Conservation (phyloP, 2,888 invertebrate genomes). For the Amphiduros pacificus region DNA sequence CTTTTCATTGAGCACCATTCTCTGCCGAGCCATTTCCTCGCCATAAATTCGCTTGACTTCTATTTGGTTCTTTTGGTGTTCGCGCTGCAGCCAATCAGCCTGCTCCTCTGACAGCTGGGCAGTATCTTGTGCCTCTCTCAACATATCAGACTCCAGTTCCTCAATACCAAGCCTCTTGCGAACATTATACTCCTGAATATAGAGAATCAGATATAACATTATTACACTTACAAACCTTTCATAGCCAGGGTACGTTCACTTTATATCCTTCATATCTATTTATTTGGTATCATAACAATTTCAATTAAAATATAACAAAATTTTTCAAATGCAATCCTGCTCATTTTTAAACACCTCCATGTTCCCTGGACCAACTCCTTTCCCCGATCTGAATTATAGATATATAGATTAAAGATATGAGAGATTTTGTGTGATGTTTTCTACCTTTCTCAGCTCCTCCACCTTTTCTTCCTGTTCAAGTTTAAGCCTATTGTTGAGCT, state of each 20-base stretch:
- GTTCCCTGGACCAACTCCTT: too few species aligned
- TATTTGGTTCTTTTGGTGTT: constrained; percentile 31
- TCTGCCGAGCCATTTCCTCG: constrained; percentile 53
- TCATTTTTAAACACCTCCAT: too few species aligned
- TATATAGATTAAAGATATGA: too few species aligned
- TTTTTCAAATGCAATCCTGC: too few species aligned
- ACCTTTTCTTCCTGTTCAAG: constrained; percentile 55
- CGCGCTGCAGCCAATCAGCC: constrained; percentile 51
- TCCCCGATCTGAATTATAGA: too few species aligned
- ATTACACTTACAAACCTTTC: too few species aligned
- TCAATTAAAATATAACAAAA: too few species aligned
- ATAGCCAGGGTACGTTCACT: too few species aligned
- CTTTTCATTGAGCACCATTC: constrained; percentile 54
- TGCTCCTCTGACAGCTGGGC: constrained; percentile 44
- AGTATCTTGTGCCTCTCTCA: constrained; percentile 38
- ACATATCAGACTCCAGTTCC: constrained; percentile 42
- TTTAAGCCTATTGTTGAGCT: constrained; percentile 46
- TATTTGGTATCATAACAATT: too few species aligned
- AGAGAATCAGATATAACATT: too few species aligned
- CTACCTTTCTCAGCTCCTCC: constrained; percentile 54
- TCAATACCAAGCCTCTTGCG: constrained; percentile 48
- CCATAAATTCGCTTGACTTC: constrained; percentile 47
- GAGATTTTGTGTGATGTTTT: too few species aligned
- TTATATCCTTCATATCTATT: too few species aligned
- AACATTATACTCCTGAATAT: constrained; percentile 48